Evolutionary conservation across 2,113 vertebrate genomes (phyloP), one percentile per base, ranked within the genome.

Genomic region (Tenrec ecaudatus): DNA sequence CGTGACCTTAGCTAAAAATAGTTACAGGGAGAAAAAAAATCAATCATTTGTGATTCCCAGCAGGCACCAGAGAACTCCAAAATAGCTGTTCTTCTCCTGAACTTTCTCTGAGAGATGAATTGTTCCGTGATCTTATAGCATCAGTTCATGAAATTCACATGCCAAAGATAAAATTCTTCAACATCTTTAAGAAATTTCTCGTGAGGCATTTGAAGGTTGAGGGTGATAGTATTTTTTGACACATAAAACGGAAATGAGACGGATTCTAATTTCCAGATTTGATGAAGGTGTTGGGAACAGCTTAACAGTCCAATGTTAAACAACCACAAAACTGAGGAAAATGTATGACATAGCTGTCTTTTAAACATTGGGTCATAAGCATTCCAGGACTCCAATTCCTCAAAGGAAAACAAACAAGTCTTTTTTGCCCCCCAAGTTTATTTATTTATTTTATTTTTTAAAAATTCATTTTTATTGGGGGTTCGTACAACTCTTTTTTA

Each of bases 1-100:
- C 40, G 69, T 94, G 92, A 95, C 86, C 83, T 94, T 68, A 81
- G 82, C 82, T 82, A 93, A 93, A 95, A 96, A 96, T 95, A 95
- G 85, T 94, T 91, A 91, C 2, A 90, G 64, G 11, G 47, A 82
- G 15, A 62, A 93, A 92, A 86, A 91, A 94, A 92, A 87, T 82
- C 81, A 93, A 87, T 95, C 77, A 90, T 57, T 69, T 95, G 38
- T 76, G 77, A 94, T 93, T 95, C 84, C 75, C 77, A 80, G 31
- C 43, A 87, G 93, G 78, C 58, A 94, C 76, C 66, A 92, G 78
- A 95, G 93, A 82, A 89, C 89, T 96, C 89, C 43, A 92, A 83
- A 96, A 95, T 93, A 96, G 80, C 86, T 82, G 29, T 84, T 93
- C 77, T 84, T 93, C 77, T 95, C 43, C 43, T 81, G 38, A 89